phyloP scores from a whole-genome alignment of 2,888 invertebrate genomes.

The Trilocha varians region DNA sequence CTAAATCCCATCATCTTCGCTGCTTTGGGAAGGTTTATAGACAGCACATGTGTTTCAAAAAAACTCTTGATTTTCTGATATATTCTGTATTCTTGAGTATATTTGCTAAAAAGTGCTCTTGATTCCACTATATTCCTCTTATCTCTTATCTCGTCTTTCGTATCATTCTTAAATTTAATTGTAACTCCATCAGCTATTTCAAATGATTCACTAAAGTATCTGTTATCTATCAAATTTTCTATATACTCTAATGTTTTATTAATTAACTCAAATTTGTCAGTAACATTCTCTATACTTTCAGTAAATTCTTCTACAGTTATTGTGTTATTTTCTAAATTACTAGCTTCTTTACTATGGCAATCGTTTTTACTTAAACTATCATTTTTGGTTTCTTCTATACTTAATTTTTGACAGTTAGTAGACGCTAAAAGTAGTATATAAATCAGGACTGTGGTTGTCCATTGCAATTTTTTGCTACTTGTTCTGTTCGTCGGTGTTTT shows the following conservation, averaged over 20 bases:
- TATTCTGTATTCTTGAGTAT: constrained; percentile 68
- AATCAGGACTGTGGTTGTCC: constrained; percentile 45
- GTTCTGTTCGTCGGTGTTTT: constrained; percentile 30
- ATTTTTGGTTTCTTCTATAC: constrained; percentile 37
- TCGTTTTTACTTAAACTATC: constrained; percentile 44
- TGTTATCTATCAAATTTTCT: constrained; percentile 71
- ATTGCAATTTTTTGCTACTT: constrained; percentile 35
- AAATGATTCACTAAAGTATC: constrained; percentile 67
- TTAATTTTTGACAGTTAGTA: constrained; percentile 36
- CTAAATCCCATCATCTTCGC: constrained; percentile 76
- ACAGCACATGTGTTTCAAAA: constrained; percentile 74
- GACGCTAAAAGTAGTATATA: constrained; percentile 39
- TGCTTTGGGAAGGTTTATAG: constrained; percentile 78
- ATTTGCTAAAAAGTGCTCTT: constrained; percentile 51
- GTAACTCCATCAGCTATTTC: constrained; percentile 74
- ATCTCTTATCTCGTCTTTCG: constrained; percentile 13
- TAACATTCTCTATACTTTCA: constrained; percentile 35
- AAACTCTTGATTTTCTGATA: constrained; percentile 74
- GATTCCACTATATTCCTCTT: constrained; percentile 24
- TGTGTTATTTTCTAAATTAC: constrained; percentile 18
- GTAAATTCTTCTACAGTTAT: constrained; percentile 39
- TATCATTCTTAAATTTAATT: constrained; percentile 42
- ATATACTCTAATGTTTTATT: constrained; percentile 51
- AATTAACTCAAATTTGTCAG: constrained; percentile 40
- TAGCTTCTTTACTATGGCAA: constrained; percentile 65